A percentile compares a stretch with the other conserved stretches of the same genome.
Evolutionary conservation across 2,797 vertebrate species (phyloP).

Genomic region (Microhierax caerulescens): DNA sequence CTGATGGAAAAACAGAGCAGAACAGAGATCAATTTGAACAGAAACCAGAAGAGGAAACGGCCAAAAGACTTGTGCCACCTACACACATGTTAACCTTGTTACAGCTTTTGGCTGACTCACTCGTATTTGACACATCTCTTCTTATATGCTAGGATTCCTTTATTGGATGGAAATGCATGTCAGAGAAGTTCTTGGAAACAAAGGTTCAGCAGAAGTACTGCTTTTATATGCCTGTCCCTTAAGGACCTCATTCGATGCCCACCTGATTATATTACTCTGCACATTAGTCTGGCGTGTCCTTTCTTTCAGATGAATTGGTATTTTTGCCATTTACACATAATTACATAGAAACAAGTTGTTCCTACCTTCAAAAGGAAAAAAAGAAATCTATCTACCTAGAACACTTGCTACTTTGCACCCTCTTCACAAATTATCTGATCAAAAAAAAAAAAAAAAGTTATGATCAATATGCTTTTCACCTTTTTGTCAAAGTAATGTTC

Average conservation of each 20-base stretch:
- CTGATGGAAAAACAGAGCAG: background rate
- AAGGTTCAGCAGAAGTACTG: background rate
- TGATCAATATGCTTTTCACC: background rate
- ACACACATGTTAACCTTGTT: background rate
- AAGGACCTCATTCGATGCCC: background rate
- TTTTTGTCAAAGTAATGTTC: background rate
- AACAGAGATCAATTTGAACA: background rate
- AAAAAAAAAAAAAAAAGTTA: background rate
- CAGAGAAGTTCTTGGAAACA: background rate
- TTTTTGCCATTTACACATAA: background rate
- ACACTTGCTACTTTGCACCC: background rate
- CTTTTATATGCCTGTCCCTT: background rate
- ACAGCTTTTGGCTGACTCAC: background rate
- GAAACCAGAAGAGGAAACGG: background rate
- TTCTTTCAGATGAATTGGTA: background rate
- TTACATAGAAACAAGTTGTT: background rate
- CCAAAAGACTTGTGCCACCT: background rate
- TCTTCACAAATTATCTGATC: background rate
- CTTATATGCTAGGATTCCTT: background rate
- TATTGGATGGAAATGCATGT: background rate
- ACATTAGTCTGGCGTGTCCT: background rate
- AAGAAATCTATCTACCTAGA: background rate
- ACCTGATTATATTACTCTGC: background rate
- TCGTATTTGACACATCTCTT: background rate
- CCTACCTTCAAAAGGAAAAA: background rate